Base-by-base conservation (phyloP, 2,113 vertebrate species). In the Phodopus roborovskii region DNA sequence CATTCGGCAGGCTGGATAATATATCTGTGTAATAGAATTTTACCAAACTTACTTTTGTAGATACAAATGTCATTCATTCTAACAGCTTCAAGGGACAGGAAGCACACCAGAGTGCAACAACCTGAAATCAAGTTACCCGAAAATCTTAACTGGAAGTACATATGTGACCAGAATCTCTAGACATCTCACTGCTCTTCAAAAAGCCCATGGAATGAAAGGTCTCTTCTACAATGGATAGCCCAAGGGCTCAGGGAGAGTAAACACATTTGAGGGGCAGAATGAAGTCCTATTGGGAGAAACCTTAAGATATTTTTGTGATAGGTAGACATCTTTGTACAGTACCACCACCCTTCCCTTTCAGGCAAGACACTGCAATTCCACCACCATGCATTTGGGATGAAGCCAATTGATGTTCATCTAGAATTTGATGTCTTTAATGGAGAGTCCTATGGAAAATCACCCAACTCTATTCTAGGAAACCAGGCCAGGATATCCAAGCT, bases 181-280 rank as follows among this genome's bases (percentile, higher is more conserved):
- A 56, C 15, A 73, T 26, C 3, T 71, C 4, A 50, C 7, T 73
- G 48, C 1, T 73, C 20, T 39, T 3, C 22, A 16, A 26, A 73
- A 73, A 50, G 30, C 3, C 45, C 62, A 71, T 3, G 22, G 11
- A 3, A 48, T 24, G 11, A 7, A n/a, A 70, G 33, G 10, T 36
- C 12, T 5, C 6, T 1, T 24, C 45, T 88, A 1, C 24, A 28
- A 42, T 58, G 7, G 11, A 26, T 58, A 39, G 42, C 1, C 24
- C 33, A 73, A n/a, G 7, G 24, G 22, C 19, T 56, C 3, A 28
- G 0, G 48, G 36, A 39, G 1, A 45, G 39, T 3, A 3, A 48
- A 50, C 7, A 0, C 3, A 1, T 28, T 71, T 39, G 56, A 17
- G 9, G 20, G 22, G 28, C 7, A 39, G 22, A 16, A 6, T 26